Conservation (phyloP, 1,140 invertebrate species). For the Oncopeltus fasciatus region DNA sequence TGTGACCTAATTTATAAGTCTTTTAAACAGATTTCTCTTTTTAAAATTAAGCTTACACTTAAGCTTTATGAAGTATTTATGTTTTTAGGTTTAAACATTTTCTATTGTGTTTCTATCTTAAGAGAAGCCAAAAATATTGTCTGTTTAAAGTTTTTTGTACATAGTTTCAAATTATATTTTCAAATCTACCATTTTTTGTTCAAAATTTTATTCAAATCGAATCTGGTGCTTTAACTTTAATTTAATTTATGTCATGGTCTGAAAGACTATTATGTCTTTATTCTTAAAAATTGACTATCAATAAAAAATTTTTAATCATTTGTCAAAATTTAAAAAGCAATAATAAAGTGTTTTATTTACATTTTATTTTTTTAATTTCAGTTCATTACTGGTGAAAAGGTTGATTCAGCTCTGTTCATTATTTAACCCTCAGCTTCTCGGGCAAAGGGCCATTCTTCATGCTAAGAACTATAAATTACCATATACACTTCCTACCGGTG, state of each 20-base stretch:
- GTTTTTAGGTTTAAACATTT: no score
- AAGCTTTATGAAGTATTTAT: no score
- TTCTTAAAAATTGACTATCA: neutral
- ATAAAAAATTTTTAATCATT: neutral
- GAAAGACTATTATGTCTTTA: neutral
- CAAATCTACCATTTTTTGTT: neutral
- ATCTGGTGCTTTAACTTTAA: neutral
- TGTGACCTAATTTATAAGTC: no score
- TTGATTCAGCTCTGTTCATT: constrained; percentile 51
- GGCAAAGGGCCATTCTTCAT: constrained; percentile 5
- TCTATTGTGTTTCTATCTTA: no score
- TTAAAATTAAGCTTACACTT: no score
- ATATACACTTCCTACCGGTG: neutral
- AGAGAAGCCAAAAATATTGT: no score
- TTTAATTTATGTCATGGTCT: neutral
- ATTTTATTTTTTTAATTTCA: constrained; percentile 30
- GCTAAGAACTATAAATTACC: neutral
- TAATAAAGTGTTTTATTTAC: neutral
- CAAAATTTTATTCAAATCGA: neutral
- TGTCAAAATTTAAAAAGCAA: neutral
- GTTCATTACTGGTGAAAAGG: constrained; percentile 50
- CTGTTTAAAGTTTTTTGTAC: no score
- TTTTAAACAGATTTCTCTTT: no score
- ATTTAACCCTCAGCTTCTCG: constrained; percentile 34
- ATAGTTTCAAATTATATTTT: no score